Conservation (phyloP, 2,888 invertebrate species). For the Diadromus collaris region DNA sequence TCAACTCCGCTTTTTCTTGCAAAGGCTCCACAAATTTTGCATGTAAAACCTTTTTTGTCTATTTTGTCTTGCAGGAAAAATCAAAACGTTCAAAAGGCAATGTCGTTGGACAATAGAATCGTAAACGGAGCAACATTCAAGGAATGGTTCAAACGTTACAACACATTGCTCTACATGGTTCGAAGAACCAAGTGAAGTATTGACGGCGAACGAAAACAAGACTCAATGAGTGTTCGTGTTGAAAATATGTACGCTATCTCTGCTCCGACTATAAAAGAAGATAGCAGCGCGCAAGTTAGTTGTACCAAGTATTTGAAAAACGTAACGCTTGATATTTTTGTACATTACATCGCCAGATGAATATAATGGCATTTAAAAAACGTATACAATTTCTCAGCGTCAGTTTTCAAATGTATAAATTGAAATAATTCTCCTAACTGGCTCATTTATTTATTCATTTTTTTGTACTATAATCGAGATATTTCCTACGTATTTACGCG, state of each 20-base stretch:
- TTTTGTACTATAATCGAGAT: neutral
- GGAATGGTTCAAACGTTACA: constrained; percentile 74
- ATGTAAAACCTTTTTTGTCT: constrained; percentile 6
- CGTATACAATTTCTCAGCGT: constrained; percentile 32
- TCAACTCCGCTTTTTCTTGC: neutral
- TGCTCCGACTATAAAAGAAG: neutral
- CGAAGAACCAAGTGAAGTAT: constrained; percentile 61
- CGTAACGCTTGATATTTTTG: constrained; percentile 29
- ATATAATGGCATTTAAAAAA: constrained; percentile 23
- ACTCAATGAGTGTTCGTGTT: neutral
- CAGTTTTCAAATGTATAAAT: neutral
- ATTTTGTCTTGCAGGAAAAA: constrained; percentile 69
- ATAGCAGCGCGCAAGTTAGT: constrained; percentile 31
- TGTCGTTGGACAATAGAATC: constrained; percentile 66
- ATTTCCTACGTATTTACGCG: neutral
- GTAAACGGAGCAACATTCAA: constrained; percentile 72
- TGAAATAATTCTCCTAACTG: neutral
- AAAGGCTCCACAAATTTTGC: neutral
- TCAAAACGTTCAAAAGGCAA: constrained; percentile 71
- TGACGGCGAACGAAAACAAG: neutral
- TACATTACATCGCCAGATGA: constrained; percentile 35
- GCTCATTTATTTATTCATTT: neutral
- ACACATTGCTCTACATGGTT: constrained; percentile 71
- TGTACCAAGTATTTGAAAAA: constrained; percentile 21
- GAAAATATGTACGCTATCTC: neutral